Percentiles rank a stretch among this genome's conserved stretches.
Conservation (phyloP, 2,113 vertebrate species). For the Bos javanicus region DNA sequence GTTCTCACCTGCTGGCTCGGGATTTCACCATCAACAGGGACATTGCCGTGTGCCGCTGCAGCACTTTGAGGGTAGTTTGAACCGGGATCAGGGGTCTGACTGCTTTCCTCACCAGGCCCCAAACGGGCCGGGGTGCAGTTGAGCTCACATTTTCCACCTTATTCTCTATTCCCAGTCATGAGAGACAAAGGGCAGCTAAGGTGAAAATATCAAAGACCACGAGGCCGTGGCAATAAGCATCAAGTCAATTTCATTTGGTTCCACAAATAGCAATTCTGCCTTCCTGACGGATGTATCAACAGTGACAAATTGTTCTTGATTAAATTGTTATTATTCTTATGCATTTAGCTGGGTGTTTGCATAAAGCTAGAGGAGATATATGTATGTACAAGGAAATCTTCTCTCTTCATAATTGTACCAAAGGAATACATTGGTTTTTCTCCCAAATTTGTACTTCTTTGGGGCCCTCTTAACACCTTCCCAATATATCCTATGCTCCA, state of each 20-base stretch:
- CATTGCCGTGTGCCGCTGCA: neutral
- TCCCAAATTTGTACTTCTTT: neutral
- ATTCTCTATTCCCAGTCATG: neutral
- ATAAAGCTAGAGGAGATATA: neutral
- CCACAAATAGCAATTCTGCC: neutral
- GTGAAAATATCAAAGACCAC: neutral
- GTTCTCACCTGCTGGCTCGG: neutral
- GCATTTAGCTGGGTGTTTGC: neutral
- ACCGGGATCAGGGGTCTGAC: neutral
- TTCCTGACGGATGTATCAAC: neutral
- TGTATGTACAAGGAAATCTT: neutral
- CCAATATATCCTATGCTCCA: neutral
- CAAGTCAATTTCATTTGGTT: neutral
- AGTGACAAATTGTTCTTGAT: neutral
- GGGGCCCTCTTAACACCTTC: neutral
- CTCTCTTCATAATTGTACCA: neutral
- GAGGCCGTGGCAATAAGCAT: neutral
- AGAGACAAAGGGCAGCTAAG: neutral
- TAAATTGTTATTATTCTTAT: neutral
- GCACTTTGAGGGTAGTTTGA: slow-evolving; percentile 10
- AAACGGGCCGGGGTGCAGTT: neutral
- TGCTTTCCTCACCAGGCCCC: slow-evolving; percentile 32
- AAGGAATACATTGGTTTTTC: neutral
- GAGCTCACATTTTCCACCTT: neutral
- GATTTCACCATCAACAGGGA: slow-evolving; percentile 43